Conservation (phyloP, 2,888 invertebrate species). For the Drosophila fungiperda region DNA sequence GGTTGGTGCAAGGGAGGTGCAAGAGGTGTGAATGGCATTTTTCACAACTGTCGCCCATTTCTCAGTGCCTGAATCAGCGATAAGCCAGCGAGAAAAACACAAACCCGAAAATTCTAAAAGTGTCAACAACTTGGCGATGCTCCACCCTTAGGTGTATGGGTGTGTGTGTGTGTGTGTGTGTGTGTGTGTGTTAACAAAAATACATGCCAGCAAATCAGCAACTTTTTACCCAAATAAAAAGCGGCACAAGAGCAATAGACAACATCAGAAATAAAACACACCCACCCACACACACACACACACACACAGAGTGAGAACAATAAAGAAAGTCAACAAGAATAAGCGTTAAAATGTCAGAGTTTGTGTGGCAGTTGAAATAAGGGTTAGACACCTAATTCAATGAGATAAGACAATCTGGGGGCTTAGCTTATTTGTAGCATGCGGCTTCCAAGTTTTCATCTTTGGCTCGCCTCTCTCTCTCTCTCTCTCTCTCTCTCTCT, state of each 20-base stretch:
- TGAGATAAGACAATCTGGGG: slow-evolving; percentile 69
- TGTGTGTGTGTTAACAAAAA: slow-evolving; percentile 3
- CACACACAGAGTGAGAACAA: background rate
- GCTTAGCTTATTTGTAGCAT: slow-evolving; percentile 69
- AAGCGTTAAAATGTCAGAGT: slow-evolving; percentile 69
- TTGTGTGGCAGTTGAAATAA: slow-evolving; percentile 64
- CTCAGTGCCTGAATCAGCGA: slow-evolving; percentile 53
- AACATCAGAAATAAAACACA: background rate
- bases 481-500: background rate
- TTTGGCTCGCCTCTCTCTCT: background rate
- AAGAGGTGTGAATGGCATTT: slow-evolving; percentile 15
- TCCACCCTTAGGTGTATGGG: background rate
- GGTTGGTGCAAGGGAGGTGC: background rate
- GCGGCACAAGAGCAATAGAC: slow-evolving; percentile 14
- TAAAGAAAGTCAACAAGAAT: slow-evolving; percentile 33
- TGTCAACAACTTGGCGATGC: slow-evolving; percentile 55
- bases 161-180: background rate
- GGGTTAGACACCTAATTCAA: slow-evolving; percentile 71
- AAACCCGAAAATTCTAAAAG: slow-evolving; percentile 59
- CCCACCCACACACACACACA: background rate
- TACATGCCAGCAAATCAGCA: slow-evolving; percentile 56
- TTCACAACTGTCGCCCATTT: slow-evolving; percentile 33
- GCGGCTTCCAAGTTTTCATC: slow-evolving; percentile 25
- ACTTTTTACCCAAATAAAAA: slow-evolving; percentile 27
- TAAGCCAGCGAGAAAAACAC: slow-evolving; percentile 59